These are phyloP conservation scores for Agrilus cyanescens DNA, from an alignment of 2,888 invertebrate genomes.

Conservation along the genomic window DNA sequence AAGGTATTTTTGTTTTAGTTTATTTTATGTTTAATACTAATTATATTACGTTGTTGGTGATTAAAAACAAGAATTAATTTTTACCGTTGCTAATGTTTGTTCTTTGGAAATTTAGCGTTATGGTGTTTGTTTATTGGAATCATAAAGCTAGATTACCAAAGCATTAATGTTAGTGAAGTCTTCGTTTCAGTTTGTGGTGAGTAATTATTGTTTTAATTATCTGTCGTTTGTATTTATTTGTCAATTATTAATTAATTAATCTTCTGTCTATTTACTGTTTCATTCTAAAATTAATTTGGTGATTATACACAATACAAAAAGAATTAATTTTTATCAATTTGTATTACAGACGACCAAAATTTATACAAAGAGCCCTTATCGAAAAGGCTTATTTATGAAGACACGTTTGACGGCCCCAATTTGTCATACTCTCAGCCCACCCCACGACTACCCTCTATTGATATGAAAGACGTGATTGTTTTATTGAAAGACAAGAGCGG, in stretches of 20 bases:
- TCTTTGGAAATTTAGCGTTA: constrained; percentile 87
- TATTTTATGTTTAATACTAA: not conserved
- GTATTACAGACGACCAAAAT: too few relatives aligned
- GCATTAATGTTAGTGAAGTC: constrained; percentile 44
- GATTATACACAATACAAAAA: too few relatives aligned
- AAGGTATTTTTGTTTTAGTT: constrained; percentile 30
- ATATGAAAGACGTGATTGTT: too few relatives aligned
- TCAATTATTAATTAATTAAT: too few relatives aligned
- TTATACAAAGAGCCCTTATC: too few relatives aligned
- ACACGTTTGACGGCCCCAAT: too few relatives aligned
- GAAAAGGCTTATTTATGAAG: too few relatives aligned
- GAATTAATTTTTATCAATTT: too few relatives aligned
- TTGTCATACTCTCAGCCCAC: constrained; percentile 34
- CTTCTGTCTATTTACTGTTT: too few relatives aligned
- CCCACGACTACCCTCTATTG: constrained; percentile 16
- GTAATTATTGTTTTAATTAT: not conserved
- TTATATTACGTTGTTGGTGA: not conserved
- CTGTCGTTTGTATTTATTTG: not conserved
- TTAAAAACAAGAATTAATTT: too few relatives aligned
- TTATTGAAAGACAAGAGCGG: constrained; percentile 16
- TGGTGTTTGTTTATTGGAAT: constrained; percentile 53
- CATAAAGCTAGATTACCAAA: constrained; percentile 96
- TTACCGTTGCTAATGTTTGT: constrained; percentile 40
- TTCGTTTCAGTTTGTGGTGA: not conserved
- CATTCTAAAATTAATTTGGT: too few relatives aligned